Percentiles rank a stretch among this genome's conserved stretches.
phyloP scores from a whole-genome alignment of 2,113 vertebrate genomes.

The Saguinus imperator region DNA sequence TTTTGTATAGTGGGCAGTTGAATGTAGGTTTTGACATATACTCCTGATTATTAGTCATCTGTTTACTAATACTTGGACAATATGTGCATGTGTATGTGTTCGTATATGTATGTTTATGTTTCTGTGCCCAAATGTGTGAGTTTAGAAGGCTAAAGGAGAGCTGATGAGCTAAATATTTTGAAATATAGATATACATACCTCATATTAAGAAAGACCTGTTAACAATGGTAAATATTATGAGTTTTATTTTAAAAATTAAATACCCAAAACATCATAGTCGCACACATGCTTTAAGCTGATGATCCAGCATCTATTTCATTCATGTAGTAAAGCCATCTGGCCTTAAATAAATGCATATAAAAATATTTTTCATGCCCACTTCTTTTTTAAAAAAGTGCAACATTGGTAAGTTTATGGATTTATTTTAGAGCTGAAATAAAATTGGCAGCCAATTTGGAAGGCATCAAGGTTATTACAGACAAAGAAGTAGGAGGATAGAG shows the following conservation, averaged over 20 bases:
- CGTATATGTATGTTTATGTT: not conserved
- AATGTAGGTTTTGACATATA: not conserved
- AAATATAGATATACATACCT: not conserved
- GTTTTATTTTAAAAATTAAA: not conserved
- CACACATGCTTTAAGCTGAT: not conserved
- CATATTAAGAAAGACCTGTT: not conserved
- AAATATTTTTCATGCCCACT: not conserved
- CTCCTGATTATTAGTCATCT: not conserved
- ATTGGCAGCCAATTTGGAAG: not conserved
- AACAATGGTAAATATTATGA: not conserved
- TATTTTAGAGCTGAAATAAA: not conserved
- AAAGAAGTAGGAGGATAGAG: not conserved
- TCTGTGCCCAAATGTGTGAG: not conserved
- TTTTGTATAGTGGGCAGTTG: not conserved
- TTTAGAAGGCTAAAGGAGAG: not conserved
- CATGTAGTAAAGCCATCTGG: not conserved
- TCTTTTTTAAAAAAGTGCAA: not conserved
- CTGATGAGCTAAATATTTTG: not conserved
- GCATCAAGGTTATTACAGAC: not conserved
- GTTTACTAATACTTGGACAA: not conserved
- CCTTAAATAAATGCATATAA: not conserved
- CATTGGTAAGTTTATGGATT: not conserved
- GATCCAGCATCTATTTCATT: not conserved
- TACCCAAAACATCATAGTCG: not conserved
- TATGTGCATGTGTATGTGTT: not conserved